Evolutionary conservation across 2,797 vertebrate species (phyloP).

Genomic region (Poecilia gillii): DNA sequence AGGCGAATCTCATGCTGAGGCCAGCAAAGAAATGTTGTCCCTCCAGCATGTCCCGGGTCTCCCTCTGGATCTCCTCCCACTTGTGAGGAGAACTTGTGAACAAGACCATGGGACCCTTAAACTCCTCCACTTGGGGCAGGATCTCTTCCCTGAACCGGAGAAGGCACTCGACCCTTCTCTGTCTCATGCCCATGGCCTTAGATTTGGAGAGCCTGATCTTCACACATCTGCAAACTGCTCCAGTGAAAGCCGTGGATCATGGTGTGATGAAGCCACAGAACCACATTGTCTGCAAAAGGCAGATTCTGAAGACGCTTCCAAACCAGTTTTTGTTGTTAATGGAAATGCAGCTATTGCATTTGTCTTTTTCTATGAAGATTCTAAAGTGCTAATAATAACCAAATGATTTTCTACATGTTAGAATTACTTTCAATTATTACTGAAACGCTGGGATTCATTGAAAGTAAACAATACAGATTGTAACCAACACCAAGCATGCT

Average conservation of each 20-base stretch:
- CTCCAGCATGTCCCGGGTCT: neutral
- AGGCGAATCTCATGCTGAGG: neutral
- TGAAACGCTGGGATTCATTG: neutral
- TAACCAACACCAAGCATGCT: neutral
- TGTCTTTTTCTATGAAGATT: neutral
- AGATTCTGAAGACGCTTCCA: neutral
- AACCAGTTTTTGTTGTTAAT: no score
- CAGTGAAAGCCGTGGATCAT: neutral
- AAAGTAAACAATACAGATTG: neutral
- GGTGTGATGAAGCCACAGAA: neutral
- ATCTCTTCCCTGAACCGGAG: neutral
- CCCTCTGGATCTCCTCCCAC: neutral
- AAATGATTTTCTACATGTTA: neutral
- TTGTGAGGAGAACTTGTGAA: neutral
- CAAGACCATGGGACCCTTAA: neutral
- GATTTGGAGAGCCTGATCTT: neutral
- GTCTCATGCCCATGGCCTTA: neutral
- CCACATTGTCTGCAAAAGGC: neutral
- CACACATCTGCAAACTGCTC: neutral
- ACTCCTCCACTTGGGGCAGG: neutral
- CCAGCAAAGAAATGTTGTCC: neutral
- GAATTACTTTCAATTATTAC: neutral
- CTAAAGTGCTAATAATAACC: neutral
- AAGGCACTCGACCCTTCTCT: neutral
- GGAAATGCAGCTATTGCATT: no score